Conservation (phyloP, 2,797 vertebrate species). For the Pseudocheirus occidentalis region DNA sequence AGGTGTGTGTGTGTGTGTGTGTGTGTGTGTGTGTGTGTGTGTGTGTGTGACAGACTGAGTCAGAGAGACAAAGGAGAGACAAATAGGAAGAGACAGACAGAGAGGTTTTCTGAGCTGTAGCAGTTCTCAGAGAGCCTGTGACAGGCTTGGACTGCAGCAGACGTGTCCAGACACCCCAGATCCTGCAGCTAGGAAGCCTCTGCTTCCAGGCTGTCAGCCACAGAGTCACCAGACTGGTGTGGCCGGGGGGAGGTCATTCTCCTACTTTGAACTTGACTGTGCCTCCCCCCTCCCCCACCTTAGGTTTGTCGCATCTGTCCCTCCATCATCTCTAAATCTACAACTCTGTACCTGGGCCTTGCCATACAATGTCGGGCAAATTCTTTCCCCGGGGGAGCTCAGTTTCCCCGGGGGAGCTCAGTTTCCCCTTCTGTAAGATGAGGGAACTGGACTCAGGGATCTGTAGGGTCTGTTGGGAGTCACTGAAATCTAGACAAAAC, state of each 20-base stretch:
- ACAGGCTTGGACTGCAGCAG: background rate
- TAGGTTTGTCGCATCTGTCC: background rate
- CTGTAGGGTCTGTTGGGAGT: background rate
- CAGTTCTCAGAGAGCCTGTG: background rate
- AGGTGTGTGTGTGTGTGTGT: background rate
- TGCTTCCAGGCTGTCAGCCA: background rate
- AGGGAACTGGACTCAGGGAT: background rate
- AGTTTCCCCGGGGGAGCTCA: background rate
- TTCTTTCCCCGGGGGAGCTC: background rate
- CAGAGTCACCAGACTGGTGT: background rate
- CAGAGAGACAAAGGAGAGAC: conserved; percentile 19
- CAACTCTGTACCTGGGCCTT: background rate
- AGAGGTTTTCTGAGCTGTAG: background rate
- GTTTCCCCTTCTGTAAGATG: background rate
- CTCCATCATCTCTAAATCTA: background rate
- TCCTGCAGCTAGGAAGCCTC: background rate
- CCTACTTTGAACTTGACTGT: background rate
- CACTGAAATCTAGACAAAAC: background rate
- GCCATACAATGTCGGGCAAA: background rate
- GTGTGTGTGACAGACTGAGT: conserved; percentile 48
- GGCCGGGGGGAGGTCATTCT: background rate
- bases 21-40: background rate
- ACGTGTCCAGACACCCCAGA: background rate
- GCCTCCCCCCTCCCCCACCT: background rate
- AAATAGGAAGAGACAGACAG: background rate